Evolutionary conservation across 1,140 invertebrate species (phyloP).

Genomic region (Drosophila nigrodunni): DNA sequence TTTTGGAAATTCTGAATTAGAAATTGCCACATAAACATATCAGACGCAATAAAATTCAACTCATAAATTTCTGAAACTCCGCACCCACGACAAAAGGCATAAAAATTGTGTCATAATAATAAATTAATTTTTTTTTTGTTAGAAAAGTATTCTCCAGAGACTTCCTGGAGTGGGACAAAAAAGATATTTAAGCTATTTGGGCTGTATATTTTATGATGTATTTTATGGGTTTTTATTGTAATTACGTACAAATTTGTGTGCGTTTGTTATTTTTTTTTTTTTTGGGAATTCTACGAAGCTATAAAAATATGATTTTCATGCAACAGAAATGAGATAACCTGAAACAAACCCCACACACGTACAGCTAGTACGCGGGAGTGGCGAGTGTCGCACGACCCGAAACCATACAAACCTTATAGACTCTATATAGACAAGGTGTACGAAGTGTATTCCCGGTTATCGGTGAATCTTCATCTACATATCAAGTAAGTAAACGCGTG

Average conservation of each 20-base stretch:
- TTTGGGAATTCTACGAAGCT: constrained; percentile 69
- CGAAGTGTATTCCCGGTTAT: constrained; percentile 27
- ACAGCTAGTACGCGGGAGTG: constrained; percentile 56
- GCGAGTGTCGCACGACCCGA: constrained; percentile 32
- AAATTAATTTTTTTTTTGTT: constrained; percentile 59
- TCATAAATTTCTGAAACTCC: constrained; percentile 65
- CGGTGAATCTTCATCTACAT: constrained; percentile 41
- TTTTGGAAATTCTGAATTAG: constrained; percentile 12
- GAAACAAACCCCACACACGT: constrained; percentile 32
- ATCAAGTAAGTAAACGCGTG: constrained; percentile 32
- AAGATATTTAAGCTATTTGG: constrained; percentile 41
- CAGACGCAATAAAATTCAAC: constrained; percentile 75
- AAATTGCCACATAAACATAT: constrained; percentile 71
- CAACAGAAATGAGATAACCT: constrained; percentile 42
- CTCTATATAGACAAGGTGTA: constrained; percentile 26
- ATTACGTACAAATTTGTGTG: constrained; percentile 77
- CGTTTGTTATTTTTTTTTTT: constrained; percentile 48
- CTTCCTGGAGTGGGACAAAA: constrained; percentile 35
- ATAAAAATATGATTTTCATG: constrained; percentile 73
- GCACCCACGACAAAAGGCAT: constrained; percentile 48
- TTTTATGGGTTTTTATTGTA: constrained; percentile 81
- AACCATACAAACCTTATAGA: not conserved
- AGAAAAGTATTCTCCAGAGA: constrained; percentile 47
- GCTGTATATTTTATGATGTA: constrained; percentile 63
- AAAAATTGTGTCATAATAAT: constrained; percentile 80